Evolutionary conservation across 2,888 invertebrate genomes (phyloP), one percentile per base, ranked within the genome.

Genomic region (Orthosia incerta): DNA sequence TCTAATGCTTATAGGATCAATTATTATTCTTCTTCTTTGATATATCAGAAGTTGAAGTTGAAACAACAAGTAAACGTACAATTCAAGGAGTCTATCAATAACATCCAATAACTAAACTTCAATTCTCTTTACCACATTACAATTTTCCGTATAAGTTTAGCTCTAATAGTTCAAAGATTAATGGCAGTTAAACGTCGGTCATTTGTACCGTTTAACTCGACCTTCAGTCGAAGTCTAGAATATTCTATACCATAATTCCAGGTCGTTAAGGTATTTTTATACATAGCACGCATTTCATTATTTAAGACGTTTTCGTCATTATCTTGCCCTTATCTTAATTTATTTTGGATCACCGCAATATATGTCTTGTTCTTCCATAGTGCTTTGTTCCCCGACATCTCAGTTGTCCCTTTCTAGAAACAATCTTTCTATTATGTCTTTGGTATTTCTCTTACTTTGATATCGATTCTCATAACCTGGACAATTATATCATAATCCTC

Each of bases 161-260:
- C 50, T 55, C 46, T 55, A 26, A 76, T 45, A 48, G 48, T 48
- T 79, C 39, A 60, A 79, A 66, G 60, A 82, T 62, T 70, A 81
- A 81, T 69, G 31, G 55, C 46, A 59, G 15, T 23, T 68, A 70
- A 76, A 76, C 55, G 71, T 13, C 26, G 11, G 51, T 4, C 12
- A 18, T 60, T 69, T 39, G 23, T 70, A 59, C n/a, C 39, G 16
- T 46, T 73, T 65, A 69, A 55, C 45, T 15, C 50, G 55, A 63
- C 80, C 68, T 79, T 79, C 46, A 26, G 18, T 16, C 4, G 11
- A 5, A 20, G 60, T 9, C 39, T 67, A 72, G 67, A 72, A 72
- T 78, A 68, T 61, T 68, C 45, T 78, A 76, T 51, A 12, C 50
- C 63, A 56, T 59, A 56, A 63, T 45, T 74, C 5, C 31, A 59